phyloP scores from a whole-genome alignment of 2,113 vertebrate species.

The Sylvietta virens region DNA sequence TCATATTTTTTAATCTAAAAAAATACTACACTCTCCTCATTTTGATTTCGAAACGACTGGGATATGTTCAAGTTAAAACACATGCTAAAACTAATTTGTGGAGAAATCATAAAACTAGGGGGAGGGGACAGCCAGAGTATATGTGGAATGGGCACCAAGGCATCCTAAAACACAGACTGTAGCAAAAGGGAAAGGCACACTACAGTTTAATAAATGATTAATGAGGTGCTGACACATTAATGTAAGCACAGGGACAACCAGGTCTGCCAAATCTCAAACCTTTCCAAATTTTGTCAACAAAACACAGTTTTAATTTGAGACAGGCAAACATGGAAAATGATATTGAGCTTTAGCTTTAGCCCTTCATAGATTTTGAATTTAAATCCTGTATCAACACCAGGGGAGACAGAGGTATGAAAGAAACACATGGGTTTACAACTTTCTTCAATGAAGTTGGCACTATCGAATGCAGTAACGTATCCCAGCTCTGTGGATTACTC shows the following conservation, averaged over 20 bases:
- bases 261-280: constrained; percentile 67
- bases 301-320: constrained; percentile 70
- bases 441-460: constrained; percentile 30
- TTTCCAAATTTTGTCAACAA: constrained; percentile 73
- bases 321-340: constrained; percentile 64
- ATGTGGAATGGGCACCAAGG: constrained; percentile 22
- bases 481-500: constrained; percentile 7
- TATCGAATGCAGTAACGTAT: not conserved
- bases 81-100: constrained; percentile 56
- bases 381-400: constrained; percentile 52
- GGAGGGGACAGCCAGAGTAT: constrained; percentile 2
- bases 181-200: constrained; percentile 37
- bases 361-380: constrained; percentile 47
- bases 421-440: constrained; percentile 22
- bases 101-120: constrained; percentile 57
- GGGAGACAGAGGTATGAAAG: constrained; percentile 37
- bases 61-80: constrained; percentile 54
- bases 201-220: constrained; percentile 67
- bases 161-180: constrained; percentile 56
- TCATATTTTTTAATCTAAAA: constrained; percentile 48
- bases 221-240: constrained; percentile 71
- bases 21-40: constrained; percentile 32
- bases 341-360: constrained; percentile 51
- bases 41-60: constrained; percentile 43
- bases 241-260: constrained; percentile 63